Percentiles rank a stretch among this genome's conserved stretches.
Conservation (phyloP, 2,797 vertebrate genomes). For the Brachyrhaphis roseni region DNA sequence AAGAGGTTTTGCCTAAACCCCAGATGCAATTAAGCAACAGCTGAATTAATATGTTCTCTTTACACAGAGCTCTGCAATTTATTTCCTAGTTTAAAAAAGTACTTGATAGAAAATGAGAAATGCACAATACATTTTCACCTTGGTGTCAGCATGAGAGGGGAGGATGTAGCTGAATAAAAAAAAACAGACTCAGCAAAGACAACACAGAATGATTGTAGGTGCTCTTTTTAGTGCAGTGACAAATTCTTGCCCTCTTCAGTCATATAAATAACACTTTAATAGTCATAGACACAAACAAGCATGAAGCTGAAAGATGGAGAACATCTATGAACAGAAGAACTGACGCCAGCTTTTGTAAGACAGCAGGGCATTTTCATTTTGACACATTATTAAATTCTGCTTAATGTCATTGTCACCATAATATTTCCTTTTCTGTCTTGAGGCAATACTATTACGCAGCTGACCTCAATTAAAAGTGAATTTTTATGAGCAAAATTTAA, state of each 20-base stretch:
- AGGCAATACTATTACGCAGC: constrained; percentile 7
- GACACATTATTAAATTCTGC: constrained; percentile 11
- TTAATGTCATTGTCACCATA: constrained; percentile 13
- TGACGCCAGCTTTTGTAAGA: not conserved
- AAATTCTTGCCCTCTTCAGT: constrained; percentile 44
- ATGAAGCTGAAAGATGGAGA: constrained; percentile 19
- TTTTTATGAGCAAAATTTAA: constrained; percentile 31
- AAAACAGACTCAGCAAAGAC: constrained; percentile 41
- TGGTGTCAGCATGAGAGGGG: constrained; percentile 10
- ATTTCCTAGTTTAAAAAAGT: constrained; percentile 68
- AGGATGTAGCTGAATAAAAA: constrained; percentile 13
- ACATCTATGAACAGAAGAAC: constrained; percentile 16
- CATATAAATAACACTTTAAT: constrained; percentile 63
- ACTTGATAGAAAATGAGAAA: constrained; percentile 58
- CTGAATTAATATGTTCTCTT: constrained; percentile 66
- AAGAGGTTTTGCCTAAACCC: constrained; percentile 67
- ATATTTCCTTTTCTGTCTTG: constrained; percentile 1
- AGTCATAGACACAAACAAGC: constrained; percentile 21
- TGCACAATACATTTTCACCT: constrained; percentile 42
- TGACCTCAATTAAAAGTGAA: constrained; percentile 38
- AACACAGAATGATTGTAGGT: constrained; percentile 11
- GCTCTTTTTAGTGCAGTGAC: constrained; percentile 32
- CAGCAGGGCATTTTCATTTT: not conserved
- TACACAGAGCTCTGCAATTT: constrained; percentile 55
- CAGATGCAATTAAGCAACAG: constrained; percentile 72